Conservation (phyloP, 2,113 vertebrate species). For the Megaceryle torquata region DNA sequence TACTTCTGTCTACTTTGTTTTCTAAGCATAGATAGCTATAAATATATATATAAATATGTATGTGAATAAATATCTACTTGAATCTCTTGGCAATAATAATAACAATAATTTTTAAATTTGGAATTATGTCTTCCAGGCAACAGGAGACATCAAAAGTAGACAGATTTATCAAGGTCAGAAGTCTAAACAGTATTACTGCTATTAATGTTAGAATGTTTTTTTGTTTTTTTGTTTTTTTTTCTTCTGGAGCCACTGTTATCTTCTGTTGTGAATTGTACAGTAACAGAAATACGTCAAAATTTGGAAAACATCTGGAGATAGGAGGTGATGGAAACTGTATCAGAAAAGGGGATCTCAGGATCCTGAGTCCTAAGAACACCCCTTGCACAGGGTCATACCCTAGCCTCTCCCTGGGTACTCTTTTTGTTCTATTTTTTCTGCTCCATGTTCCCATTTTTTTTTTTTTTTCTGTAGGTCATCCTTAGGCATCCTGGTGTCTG, state of each 20-base stretch:
- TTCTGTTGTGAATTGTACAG: background rate
- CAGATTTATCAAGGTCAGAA: background rate
- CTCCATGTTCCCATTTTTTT: background rate
- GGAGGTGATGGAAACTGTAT: background rate
- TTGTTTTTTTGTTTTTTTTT: too few species aligned
- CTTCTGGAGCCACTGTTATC: background rate
- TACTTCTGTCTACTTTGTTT: too few species aligned
- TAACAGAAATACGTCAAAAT: background rate
- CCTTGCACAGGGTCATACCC: background rate
- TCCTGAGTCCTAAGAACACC: background rate
- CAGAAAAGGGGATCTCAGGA: background rate
- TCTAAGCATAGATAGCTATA: background rate
- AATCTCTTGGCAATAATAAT: background rate
- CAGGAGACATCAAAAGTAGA: background rate
- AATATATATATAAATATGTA: background rate
- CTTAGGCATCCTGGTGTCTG: background rate
- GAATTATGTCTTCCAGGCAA: background rate
- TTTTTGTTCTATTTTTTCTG: background rate
- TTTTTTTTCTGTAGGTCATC: background rate
- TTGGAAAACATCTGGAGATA: background rate
- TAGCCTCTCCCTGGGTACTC: rapidly evolving
- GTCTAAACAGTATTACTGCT: background rate
- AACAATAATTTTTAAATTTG: background rate
- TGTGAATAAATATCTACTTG: background rate
- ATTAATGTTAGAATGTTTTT: background rate